Conservation (phyloP, 2,113 vertebrate genomes). For the Gymnobelideus leadbeateri region DNA sequence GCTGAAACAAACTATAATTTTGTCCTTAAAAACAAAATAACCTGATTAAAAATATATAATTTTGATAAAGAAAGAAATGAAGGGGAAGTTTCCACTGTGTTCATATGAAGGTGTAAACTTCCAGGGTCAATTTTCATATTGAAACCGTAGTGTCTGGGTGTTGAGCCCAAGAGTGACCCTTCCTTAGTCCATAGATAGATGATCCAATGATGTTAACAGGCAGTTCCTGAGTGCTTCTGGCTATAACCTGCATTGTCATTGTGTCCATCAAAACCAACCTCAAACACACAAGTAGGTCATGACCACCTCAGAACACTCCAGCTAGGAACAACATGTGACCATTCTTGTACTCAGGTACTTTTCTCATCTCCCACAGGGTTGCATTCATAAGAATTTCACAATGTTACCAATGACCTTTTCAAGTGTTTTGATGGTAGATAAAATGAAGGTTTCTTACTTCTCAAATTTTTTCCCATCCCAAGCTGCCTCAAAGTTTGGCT, state of each 20-base stretch:
- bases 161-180: not conserved
- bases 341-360: too few species aligned
- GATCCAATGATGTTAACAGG: slow-evolving; percentile 83
- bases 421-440: too few species aligned
- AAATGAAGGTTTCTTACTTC: too few species aligned
- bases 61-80: not conserved
- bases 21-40: not conserved
- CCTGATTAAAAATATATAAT: not conserved
- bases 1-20: not conserved
- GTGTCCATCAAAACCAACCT: slow-evolving; percentile 75
- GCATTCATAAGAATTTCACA: too few species aligned
- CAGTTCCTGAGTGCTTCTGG: slow-evolving; percentile 82
- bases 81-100: too few species aligned
- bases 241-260: slow-evolving; percentile 84
- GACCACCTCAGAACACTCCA: slow-evolving; percentile 84
- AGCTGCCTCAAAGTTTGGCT: too few species aligned
- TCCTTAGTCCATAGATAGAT: slow-evolving; percentile 73
- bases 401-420: too few species aligned
- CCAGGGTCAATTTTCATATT: not conserved
- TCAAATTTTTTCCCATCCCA: too few species aligned
- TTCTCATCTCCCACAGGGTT: too few species aligned
- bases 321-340: too few species aligned
- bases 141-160: not conserved
- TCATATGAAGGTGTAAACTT: not conserved
- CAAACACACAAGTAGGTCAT: slow-evolving; percentile 80